Evolutionary conservation across 2,797 vertebrate genomes (phyloP).

Genomic region (Gymnothorax javanicus): DNA sequence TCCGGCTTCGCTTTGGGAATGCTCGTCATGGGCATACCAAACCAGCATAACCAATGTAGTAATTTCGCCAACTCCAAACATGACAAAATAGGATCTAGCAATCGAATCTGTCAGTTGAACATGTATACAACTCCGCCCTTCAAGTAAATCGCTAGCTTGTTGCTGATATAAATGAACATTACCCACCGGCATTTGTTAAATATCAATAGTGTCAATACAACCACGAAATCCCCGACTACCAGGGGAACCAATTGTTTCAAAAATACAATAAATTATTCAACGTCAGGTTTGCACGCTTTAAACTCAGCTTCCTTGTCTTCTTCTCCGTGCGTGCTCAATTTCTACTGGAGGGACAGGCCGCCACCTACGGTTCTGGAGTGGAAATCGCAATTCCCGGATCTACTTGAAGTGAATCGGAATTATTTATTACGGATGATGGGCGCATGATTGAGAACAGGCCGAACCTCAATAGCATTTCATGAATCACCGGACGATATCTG

Average conservation of each 20-base stretch:
- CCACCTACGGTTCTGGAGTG: background rate
- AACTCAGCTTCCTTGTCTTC: background rate
- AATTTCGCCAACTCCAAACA: background rate
- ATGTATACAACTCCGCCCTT: background rate
- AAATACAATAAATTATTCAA: background rate
- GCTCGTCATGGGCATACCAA: background rate
- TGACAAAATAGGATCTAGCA: background rate
- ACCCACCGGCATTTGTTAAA: background rate
- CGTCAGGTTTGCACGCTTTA: background rate
- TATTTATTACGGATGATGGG: too few species aligned
- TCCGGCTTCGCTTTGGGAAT: background rate
- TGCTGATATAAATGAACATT: background rate
- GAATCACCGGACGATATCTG: too few species aligned
- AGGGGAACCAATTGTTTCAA: too few species aligned
- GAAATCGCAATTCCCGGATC: background rate
- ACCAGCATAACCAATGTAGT: background rate
- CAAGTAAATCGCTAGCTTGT: background rate
- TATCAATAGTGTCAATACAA: background rate
- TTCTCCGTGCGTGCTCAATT: background rate
- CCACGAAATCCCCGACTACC: background rate
- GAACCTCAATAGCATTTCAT: too few species aligned
- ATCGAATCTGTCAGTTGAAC: background rate
- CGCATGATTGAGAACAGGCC: too few species aligned
- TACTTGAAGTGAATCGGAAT: too few species aligned
- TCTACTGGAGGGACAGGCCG: background rate